These are phyloP conservation scores for Grammomys surdaster DNA, from an alignment of 2,113 vertebrate species.

Conservation along the genomic window DNA sequence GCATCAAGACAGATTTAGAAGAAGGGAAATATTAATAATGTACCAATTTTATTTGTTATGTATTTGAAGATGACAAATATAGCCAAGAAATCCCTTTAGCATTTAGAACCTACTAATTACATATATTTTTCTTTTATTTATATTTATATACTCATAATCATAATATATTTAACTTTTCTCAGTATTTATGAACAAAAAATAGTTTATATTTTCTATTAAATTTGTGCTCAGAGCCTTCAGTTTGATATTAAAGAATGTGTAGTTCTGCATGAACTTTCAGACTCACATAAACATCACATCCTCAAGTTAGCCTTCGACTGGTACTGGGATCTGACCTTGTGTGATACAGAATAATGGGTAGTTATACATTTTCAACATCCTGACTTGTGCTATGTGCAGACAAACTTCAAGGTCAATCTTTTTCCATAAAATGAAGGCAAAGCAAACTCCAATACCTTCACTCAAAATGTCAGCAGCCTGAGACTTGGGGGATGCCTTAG, in stretches of 20 bases:
- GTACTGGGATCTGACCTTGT: too few species aligned
- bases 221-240: not conserved
- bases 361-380: not conserved
- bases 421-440: not conserved
- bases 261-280: not conserved
- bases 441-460: not conserved
- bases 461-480: not conserved
- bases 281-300: not conserved
- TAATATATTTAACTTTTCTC: not conserved
- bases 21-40: not conserved
- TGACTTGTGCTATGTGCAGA: not conserved
- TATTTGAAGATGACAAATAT: not conserved
- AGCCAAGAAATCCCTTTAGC: not conserved
- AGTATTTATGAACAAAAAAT: not conserved
- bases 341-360: accelerated
- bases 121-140: not conserved
- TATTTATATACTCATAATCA: not conserved
- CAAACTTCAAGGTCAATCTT: not conserved
- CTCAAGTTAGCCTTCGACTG: too few species aligned
- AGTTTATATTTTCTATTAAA: not conserved
- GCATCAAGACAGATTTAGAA: not conserved
- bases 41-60: not conserved
- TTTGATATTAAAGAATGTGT: not conserved
- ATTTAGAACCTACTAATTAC: not conserved
- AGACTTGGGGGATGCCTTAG: not conserved